Base-by-base conservation (phyloP, 2,113 vertebrate genomes). In the Grallaria varia region DNA sequence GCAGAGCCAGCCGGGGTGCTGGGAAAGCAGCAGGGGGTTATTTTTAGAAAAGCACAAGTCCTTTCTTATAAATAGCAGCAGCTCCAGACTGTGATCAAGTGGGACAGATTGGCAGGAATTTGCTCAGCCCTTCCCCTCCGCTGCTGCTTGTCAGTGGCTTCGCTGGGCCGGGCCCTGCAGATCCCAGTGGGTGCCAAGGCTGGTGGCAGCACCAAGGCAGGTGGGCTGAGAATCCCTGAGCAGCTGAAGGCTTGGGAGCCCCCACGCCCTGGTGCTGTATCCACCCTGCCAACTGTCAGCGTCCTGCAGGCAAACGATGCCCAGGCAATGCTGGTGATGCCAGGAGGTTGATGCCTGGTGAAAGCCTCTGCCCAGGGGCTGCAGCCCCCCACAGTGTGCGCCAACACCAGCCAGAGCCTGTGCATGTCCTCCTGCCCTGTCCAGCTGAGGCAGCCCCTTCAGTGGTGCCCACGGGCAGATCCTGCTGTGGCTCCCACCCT, bases 61-160 rank as follows among this genome's bases (percentile, higher is more conserved):
- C 47, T 79, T 25, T n/a, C 49, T 69, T 95, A 94, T 93, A 93
- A 96, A 94, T 93, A 95, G 94, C 90, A 89, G 68, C 93, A 69
- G 50, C 90, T 93, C 64, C 67, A 84, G 83, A 64, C 31, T 3
- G 67, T 14, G 58, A 85, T 80, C 47, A 12, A 91, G 67, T 6
- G 31, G 59, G 83, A 74, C 8, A 63, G 90, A 91, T 68, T 80
- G 52, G 2, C 69, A 53, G 68, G 86, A 79, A 25, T 52, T 82
- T 0, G 2, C 60, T 87, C 84, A 82, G 77, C 81, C 66, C 84
- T 81, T 78, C 74, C 56, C 56, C 37, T 49, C 2, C 16, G 20
- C 67, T 49, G 79, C 67, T 17, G 37, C 60, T 67, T 1, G 2
- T 19, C 67, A 4, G 12, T 2, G 10, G 39, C 69, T 81, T 74